Percentiles rank a stretch among this genome's conserved stretches.
Evolutionary conservation across 2,113 vertebrate species (phyloP).

Genomic region (Nestor notabilis): DNA sequence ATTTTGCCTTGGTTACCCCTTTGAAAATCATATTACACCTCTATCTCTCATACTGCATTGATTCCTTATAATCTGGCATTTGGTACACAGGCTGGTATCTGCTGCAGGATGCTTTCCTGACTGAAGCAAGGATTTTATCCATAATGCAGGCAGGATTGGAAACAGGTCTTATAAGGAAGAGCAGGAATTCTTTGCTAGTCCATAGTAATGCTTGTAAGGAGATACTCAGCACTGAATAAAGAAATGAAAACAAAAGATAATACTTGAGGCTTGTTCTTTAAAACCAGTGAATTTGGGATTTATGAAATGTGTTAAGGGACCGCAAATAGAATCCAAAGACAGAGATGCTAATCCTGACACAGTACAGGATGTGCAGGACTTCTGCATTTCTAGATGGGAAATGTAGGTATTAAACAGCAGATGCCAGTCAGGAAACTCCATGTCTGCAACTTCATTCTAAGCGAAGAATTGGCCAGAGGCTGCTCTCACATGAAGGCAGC

Average conservation of each 20-base stretch:
- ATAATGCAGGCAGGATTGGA: not conserved
- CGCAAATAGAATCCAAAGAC: not conserved
- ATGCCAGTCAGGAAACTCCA: not conserved
- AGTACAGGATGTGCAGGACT: not conserved
- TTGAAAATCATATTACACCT: not conserved
- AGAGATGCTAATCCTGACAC: not conserved
- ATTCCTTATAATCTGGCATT: not conserved
- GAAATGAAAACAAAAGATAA: not conserved
- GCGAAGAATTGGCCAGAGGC: not conserved
- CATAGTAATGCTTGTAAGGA: not conserved
- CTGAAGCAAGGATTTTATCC: not conserved
- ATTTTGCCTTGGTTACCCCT: not conserved
- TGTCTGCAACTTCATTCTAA: not conserved
- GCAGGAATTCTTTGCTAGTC: not conserved
- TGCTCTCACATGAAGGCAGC: not conserved
- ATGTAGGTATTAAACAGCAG: not conserved
- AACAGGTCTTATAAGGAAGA: not conserved
- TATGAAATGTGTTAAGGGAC: not conserved
- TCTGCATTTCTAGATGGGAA: not conserved
- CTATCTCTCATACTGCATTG: not conserved
- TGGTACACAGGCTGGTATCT: not conserved
- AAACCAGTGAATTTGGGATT: not conserved
- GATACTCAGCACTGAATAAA: not conserved
- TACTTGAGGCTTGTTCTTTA: not conserved
- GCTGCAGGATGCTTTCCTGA: not conserved